A percentile compares a stretch with the other conserved stretches of the same genome.
These are phyloP conservation scores for Strigamia maritima DNA, from an alignment of 2,888 invertebrate species.

Conservation along the genomic window DNA sequence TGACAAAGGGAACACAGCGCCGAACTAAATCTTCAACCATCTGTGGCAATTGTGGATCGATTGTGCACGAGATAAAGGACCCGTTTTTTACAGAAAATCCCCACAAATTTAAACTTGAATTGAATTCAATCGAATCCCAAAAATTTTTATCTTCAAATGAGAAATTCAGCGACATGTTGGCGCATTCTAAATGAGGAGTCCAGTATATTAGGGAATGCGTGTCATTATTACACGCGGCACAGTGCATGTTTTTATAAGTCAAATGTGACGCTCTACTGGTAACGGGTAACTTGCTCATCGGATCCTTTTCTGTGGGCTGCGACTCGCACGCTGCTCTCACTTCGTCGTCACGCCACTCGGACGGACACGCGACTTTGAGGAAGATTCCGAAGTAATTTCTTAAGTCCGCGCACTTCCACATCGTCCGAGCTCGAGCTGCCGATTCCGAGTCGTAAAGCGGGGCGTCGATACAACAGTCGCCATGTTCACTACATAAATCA, in stretches of 20 bases:
- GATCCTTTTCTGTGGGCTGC: constrained; percentile 48
- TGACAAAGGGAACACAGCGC: constrained; percentile 51
- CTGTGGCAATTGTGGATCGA: constrained; percentile 52
- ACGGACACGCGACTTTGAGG: constrained; percentile 53
- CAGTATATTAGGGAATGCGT: constrained; percentile 48
- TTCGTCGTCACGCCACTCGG: constrained; percentile 50
- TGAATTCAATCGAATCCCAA: constrained; percentile 46
- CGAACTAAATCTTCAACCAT: constrained; percentile 50
- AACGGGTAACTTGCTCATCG: constrained; percentile 50
- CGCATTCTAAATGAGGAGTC: constrained; percentile 53
- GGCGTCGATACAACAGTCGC: constrained; percentile 56
- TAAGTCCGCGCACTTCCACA: constrained; percentile 52
- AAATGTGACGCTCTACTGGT: constrained; percentile 49
- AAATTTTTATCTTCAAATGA: constrained; percentile 42
- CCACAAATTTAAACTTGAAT: constrained; percentile 47
- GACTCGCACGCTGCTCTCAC: constrained; percentile 46
- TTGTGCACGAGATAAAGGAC: constrained; percentile 51
- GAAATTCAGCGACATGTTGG: constrained; percentile 41
- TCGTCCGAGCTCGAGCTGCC: constrained; percentile 46
- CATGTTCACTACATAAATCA: constrained; percentile 52
- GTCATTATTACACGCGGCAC: constrained; percentile 54
- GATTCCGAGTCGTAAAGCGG: constrained; percentile 47
- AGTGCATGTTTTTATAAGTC: constrained; percentile 51
- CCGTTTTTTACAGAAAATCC: constrained; percentile 47
- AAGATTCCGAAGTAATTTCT: constrained; percentile 53